phyloP scores from a whole-genome alignment of 2,797 vertebrate species.

The Thaleichthys pacificus region DNA sequence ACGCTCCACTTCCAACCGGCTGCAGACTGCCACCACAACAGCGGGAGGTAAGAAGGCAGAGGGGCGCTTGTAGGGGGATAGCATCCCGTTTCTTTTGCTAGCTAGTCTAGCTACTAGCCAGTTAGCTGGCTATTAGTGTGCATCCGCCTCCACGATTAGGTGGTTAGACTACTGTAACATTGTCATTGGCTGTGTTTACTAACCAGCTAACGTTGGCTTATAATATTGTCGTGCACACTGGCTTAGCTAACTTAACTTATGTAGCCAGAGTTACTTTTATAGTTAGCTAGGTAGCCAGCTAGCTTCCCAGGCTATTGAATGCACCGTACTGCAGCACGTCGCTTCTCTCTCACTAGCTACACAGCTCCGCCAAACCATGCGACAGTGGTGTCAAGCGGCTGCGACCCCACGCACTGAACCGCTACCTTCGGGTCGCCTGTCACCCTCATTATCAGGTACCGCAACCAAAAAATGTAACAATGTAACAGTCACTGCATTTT shows the following conservation, averaged over 20 bases:
- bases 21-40: constrained; percentile 41
- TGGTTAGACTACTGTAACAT: background rate
- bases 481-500: background rate
- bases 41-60: constrained; percentile 65
- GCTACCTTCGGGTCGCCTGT: constrained; percentile 73
- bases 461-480: background rate
- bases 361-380: constrained; percentile 73
- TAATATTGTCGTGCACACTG: background rate
- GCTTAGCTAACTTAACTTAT: background rate
- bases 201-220: background rate
- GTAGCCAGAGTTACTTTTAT: background rate
- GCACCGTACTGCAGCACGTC: constrained; percentile 58
- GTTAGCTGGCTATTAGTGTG: background rate
- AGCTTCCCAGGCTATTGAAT: constrained; percentile 51
- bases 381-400: constrained; percentile 81
- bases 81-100: constrained; percentile 42
- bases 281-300: constrained; percentile 44
- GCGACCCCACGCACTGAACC: constrained; percentile 78
- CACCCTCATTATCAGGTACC: constrained; percentile 74
- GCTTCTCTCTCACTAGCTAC: constrained; percentile 54
- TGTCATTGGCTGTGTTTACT: background rate
- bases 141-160: background rate
- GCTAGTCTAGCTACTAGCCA: constrained; percentile 13
- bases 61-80: constrained; percentile 33
- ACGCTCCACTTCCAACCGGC: constrained; percentile 34